phyloP scores from a whole-genome alignment of 2,888 invertebrate genomes.

The Eupithecia inturbata region DNA sequence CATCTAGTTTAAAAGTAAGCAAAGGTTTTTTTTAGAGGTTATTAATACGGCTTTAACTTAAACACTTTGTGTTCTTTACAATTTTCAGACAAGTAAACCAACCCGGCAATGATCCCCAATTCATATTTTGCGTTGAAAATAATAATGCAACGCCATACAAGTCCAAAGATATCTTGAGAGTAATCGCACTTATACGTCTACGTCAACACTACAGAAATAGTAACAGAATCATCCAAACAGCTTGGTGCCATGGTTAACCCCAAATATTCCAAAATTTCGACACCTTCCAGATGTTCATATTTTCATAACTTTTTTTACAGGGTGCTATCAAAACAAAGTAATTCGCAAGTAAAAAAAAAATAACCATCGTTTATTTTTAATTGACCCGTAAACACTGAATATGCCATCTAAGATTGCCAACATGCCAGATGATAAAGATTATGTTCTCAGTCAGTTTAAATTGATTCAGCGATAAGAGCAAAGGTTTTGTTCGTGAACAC shows the following conservation, averaged over 20 bases:
- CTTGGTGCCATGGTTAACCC: neutral
- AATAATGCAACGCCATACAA: conserved; percentile 27
- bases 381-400: neutral
- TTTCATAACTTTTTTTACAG: neutral
- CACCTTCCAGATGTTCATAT: neutral
- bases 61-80: neutral
- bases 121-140: conserved; percentile 22
- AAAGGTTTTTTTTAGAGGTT: neutral
- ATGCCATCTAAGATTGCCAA: neutral
- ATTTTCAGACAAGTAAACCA: neutral
- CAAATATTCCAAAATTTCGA: neutral
- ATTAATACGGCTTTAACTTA: neutral
- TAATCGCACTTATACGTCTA: conserved; percentile 58
- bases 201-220: conserved; percentile 62
- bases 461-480: neutral
- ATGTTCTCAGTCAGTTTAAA: neutral
- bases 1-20: neutral
- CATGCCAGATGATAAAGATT: neutral
- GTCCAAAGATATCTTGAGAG: conserved; percentile 49
- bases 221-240: conserved; percentile 6
- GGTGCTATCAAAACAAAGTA: neutral
- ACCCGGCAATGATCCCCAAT: neutral
- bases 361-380: neutral
- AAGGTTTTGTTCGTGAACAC: neutral
- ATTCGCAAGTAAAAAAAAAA: neutral